These are phyloP conservation scores for Steinernema carpocapsae DNA, from an alignment of 2,888 invertebrate genomes.

Conservation along the genomic window DNA sequence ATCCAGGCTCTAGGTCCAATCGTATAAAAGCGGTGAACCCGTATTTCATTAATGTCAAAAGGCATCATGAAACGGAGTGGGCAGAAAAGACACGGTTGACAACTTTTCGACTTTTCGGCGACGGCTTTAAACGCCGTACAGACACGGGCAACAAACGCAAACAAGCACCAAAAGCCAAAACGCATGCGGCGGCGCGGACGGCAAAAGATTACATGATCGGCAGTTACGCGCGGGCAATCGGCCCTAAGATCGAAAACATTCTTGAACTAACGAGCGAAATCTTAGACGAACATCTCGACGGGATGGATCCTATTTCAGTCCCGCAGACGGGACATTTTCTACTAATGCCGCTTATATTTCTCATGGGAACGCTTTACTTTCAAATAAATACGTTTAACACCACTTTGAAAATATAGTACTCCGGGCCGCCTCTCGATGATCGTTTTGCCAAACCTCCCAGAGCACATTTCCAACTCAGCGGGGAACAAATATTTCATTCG, in stretches of 20 bases:
- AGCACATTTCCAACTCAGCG: no score
- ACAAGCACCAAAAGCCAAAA: background rate
- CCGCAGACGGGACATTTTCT: background rate
- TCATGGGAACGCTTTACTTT: background rate
- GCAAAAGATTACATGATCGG: background rate
- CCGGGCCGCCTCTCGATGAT: no score
- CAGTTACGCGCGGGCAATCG: background rate
- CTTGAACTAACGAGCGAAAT: constrained; percentile 13
- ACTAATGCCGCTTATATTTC: constrained; percentile 1
- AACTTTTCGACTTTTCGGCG: background rate
- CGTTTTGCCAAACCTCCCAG: no score
- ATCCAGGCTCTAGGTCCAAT: constrained; percentile 15
- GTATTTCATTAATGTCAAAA: constrained; percentile 19
- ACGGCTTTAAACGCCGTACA: background rate
- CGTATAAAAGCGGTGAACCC: constrained; percentile 24
- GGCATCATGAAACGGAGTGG: background rate
- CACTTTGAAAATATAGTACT: no score
- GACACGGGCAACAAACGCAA: background rate
- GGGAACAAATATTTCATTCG: no score
- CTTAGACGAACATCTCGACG: constrained; percentile 1
- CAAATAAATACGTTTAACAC: background rate
- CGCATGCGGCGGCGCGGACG: no score
- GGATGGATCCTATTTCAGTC: background rate
- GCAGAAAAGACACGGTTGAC: background rate
- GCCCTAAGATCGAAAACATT: background rate